Evolutionary conservation across 2,797 vertebrate genomes (phyloP).

Genomic region (Zenarchopterus dispar): DNA sequence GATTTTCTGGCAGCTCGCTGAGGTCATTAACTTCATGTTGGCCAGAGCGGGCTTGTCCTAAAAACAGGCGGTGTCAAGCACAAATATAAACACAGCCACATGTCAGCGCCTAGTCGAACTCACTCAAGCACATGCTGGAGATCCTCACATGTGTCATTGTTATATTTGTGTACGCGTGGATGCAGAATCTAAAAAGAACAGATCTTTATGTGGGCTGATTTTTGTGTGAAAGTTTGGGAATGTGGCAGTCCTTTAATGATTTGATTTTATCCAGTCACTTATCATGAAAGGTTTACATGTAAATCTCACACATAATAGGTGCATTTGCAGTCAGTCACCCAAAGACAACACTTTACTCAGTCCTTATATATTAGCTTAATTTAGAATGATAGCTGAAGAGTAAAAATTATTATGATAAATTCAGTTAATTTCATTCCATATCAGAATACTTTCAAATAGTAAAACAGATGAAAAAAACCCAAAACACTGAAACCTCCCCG

Average conservation of each 20-base stretch:
- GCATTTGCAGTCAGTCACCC: neutral
- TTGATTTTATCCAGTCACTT: neutral
- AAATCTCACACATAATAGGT: too few species aligned
- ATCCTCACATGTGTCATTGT: conserved; percentile 14
- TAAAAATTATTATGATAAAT: too few species aligned
- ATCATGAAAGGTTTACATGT: neutral
- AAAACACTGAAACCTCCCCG: too few species aligned
- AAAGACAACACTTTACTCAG: too few species aligned
- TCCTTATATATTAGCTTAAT: too few species aligned
- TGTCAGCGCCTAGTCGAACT: conserved; percentile 23
- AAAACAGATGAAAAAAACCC: too few species aligned
- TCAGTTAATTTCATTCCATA: too few species aligned
- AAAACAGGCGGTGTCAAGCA: conserved; percentile 57
- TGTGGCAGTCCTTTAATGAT: conserved; percentile 14
- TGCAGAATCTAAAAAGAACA: conserved; percentile 36
- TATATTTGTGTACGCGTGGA: conserved; percentile 17
- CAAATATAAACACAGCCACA: conserved; percentile 68
- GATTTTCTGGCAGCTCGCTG: conserved; percentile 62
- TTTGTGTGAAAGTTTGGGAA: conserved; percentile 33
- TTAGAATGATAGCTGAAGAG: too few species aligned
- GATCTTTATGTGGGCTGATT: conserved; percentile 4
- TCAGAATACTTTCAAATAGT: too few species aligned
- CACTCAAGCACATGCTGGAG: conserved; percentile 1
- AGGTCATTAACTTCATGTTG: conserved; percentile 50
- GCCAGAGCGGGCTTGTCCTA: conserved; percentile 47